Evolutionary conservation across 2,113 vertebrate genomes (phyloP).

Genomic region (Orycteropus afer): DNA sequence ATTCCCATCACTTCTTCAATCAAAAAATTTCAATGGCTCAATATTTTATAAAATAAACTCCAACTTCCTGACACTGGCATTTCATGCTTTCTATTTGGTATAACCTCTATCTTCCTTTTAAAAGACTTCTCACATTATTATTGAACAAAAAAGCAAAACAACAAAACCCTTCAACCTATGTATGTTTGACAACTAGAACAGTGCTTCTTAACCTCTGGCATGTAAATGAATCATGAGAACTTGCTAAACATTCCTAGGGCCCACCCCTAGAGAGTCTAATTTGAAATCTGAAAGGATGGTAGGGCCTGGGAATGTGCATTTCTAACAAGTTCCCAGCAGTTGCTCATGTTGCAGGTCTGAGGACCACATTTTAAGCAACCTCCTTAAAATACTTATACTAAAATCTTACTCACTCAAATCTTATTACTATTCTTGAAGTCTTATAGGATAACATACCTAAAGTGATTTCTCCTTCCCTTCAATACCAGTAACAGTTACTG

Average conservation of each 20-base stretch:
- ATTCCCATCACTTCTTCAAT: background rate
- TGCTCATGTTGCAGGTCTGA: slow-evolving; percentile 1
- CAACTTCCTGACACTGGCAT: background rate
- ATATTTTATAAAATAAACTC: slow-evolving; percentile 21
- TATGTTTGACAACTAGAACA: background rate
- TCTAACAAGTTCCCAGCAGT: background rate
- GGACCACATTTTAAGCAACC: background rate
- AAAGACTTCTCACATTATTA: slow-evolving; percentile 4
- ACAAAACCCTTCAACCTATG: slow-evolving; percentile 16
- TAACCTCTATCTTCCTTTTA: slow-evolving; percentile 40
- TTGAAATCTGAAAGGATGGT: background rate
- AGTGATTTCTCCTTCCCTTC: background rate
- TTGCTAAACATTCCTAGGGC: slow-evolving; percentile 5
- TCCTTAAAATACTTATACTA: background rate
- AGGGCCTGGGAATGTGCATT: background rate
- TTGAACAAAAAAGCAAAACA: background rate
- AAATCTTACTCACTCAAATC: slow-evolving; percentile 28
- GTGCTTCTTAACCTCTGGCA: slow-evolving; percentile 17
- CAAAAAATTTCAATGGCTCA: slow-evolving; percentile 23
- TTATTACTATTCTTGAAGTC: background rate
- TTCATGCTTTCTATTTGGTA: slow-evolving; percentile 18
- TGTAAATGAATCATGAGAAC: slow-evolving; percentile 3
- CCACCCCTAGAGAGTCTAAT: background rate
- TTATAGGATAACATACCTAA: slow-evolving; percentile 23
- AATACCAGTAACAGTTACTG: background rate